Conservation (phyloP, 2,888 invertebrate genomes). For the Endomychus coccineus region DNA sequence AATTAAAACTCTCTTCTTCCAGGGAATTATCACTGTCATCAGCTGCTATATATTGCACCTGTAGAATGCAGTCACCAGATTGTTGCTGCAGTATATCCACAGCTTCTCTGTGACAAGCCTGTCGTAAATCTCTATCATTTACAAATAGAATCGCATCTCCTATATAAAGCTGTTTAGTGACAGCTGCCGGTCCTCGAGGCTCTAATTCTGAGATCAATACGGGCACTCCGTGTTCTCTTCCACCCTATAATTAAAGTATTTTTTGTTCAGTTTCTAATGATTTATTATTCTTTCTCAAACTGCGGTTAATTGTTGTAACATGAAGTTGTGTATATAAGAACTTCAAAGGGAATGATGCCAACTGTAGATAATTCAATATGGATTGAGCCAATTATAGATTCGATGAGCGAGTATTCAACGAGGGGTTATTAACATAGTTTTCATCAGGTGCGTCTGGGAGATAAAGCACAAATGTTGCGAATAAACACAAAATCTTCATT, state of each 20-base stretch:
- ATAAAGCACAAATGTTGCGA: no score
- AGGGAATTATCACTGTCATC: constrained; percentile 62
- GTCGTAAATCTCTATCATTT: constrained; percentile 68
- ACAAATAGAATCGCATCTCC: constrained; percentile 80
- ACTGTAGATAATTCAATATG: no score
- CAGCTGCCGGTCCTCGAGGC: constrained; percentile 69
- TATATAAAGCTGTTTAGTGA: constrained; percentile 65
- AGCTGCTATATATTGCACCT: constrained; percentile 68
- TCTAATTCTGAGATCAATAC: constrained; percentile 78
- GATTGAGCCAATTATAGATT: no score
- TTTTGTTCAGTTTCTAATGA: no score
- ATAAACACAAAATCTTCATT: no score
- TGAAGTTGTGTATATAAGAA: no score
- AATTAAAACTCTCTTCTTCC: constrained; percentile 51
- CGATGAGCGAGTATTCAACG: no score
- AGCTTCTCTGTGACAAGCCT: constrained; percentile 74
- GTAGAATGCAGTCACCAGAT: constrained; percentile 66
- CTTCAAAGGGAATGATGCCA: no score
- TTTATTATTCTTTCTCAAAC: no score
- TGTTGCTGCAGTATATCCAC: constrained; percentile 72
- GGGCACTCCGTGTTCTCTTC: constrained; percentile 79
- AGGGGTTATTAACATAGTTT: no score
- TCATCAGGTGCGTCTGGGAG: no score
- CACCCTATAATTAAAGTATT: constrained; percentile 59
- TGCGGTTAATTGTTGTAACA: no score